Percentiles rank a stretch among this genome's conserved stretches.
Conservation (phyloP, 2,113 vertebrate genomes). For the Hemichromis elongatus region DNA sequence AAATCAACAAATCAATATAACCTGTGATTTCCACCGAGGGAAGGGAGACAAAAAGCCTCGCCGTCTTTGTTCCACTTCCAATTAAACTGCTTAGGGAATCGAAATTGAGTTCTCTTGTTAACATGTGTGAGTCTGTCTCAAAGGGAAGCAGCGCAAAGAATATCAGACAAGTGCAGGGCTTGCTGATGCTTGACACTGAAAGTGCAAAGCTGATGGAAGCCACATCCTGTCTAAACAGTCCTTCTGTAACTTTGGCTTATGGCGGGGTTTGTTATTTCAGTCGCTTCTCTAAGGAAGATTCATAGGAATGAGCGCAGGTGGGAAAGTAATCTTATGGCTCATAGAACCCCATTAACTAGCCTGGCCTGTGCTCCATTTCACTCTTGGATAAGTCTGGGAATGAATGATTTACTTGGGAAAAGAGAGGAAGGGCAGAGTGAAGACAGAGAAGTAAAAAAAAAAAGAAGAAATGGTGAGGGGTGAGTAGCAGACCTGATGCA, state of each 20-base stretch:
- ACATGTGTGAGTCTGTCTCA: constrained; percentile 30
- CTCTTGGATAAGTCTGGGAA: constrained; percentile 62
- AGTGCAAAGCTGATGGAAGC: constrained; percentile 7
- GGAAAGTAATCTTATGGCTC: constrained; percentile 69
- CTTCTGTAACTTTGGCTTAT: background rate
- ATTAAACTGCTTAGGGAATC: constrained; percentile 21
- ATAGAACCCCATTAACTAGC: constrained; percentile 71
- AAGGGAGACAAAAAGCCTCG: background rate
- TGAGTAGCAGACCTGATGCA: background rate
- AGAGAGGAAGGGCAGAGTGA: background rate
- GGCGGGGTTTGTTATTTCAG: constrained; percentile 44
- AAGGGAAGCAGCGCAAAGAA: constrained; percentile 1
- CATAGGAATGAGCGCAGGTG: constrained; percentile 60
- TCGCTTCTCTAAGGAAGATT: constrained; percentile 58
- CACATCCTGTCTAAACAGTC: background rate
- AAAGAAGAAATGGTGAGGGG: background rate
- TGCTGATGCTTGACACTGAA: background rate
- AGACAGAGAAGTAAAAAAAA: background rate
- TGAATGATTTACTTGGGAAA: constrained; percentile 55
- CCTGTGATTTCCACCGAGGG: constrained; percentile 1
- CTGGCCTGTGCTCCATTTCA: constrained; percentile 64
- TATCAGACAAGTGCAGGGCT: constrained; percentile 9
- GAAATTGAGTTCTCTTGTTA: constrained; percentile 51
- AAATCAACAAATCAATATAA: background rate
- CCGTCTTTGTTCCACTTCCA: background rate